Base-by-base conservation (phyloP, 2,888 invertebrate species). In the Chouioia cunea region DNA sequence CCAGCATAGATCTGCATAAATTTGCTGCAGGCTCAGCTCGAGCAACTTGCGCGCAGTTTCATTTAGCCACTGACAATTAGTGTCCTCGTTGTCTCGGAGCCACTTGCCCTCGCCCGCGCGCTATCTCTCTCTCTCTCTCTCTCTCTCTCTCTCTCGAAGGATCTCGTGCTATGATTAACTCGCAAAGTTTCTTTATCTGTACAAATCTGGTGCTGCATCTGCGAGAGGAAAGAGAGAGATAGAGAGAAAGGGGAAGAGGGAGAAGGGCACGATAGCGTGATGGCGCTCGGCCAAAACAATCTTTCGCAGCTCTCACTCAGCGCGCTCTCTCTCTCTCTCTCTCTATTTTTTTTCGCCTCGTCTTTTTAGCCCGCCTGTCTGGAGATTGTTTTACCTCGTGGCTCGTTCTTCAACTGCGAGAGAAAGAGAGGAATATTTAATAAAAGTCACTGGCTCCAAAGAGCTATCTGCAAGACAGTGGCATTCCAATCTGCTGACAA, bases 1-100 rank as follows among this genome's bases (percentile, higher is more conserved):
- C 79, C 76, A 78, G 85, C 84, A 85, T 85, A 80, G 81, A 85
- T 85, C 82, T 85, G 85, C 85, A 85, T 85, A 84, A 82, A 85
- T 85, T 84, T 79, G 78, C 80, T 77, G 75, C 85, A 85, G 84
- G 82, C 79, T 79, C 79, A 78, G 75, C 75, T 43, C 16, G 79
- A 78, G 78, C 78, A 77, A 77, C 76, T 77, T 77, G 76, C 75
- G 65, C 68, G 72, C 74, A 72, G 71, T 73, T 71, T 75, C 76
- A 71, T 75, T 77, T 36, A 36, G 36, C 36, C 77, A 68, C 68
- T 71, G 71, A 71, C 73, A 71, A 73, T 73, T 71, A 73, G 69
- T 73, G 72, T 74, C 72, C 48, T 67, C 69, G 70, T 22, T 36
- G 50, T 63, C 70, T 65, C 52, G 4, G 16, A 47, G 50, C 43